These are phyloP conservation scores for Erpetoichthys calabaricus DNA, from an alignment of 2,797 vertebrate species.

Conservation along the genomic window DNA sequence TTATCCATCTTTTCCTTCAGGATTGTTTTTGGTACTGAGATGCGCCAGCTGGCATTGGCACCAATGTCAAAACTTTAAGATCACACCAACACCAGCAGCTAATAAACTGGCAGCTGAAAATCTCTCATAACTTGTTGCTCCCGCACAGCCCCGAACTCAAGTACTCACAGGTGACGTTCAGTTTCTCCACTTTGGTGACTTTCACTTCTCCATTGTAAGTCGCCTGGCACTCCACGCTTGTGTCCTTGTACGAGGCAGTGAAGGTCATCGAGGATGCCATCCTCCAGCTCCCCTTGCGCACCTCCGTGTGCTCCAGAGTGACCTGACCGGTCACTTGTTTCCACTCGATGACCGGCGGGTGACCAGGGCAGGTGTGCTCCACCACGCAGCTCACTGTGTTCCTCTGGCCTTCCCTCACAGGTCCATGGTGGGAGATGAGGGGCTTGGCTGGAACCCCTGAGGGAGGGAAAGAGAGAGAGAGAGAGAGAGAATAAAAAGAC, in stretches of 20 bases:
- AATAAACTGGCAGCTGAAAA: too few relatives aligned
- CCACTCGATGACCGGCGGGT: conserved; percentile 42
- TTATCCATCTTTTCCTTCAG: too few relatives aligned
- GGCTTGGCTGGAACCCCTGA: conserved; percentile 42
- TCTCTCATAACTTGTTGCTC: not conserved
- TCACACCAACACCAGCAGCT: too few relatives aligned
- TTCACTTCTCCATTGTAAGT: conserved; percentile 25
- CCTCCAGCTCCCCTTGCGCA: conserved; percentile 16
- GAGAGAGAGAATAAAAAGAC: not conserved
- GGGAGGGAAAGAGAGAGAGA: not conserved
- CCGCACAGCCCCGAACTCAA: not conserved
- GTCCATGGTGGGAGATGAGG: conserved; percentile 31
- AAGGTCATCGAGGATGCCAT: conserved; percentile 39
- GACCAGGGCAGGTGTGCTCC: conserved; percentile 39
- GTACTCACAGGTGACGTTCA: conserved; percentile 52
- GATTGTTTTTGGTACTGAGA: too few relatives aligned
- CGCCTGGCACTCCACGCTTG: conserved; percentile 43
- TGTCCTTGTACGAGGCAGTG: conserved; percentile 33
- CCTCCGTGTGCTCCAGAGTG: conserved; percentile 11
- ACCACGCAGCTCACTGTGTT: conserved; percentile 52
- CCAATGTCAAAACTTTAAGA: too few relatives aligned
- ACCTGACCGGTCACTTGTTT: conserved; percentile 23
- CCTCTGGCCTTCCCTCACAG: conserved; percentile 40
- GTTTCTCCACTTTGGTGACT: conserved; percentile 18
- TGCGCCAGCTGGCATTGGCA: too few relatives aligned